Percentiles rank a stretch among this genome's conserved stretches.
These are phyloP conservation scores for Zaprionus taronus DNA, from an alignment of 1,140 invertebrate genomes.

Conservation along the genomic window DNA sequence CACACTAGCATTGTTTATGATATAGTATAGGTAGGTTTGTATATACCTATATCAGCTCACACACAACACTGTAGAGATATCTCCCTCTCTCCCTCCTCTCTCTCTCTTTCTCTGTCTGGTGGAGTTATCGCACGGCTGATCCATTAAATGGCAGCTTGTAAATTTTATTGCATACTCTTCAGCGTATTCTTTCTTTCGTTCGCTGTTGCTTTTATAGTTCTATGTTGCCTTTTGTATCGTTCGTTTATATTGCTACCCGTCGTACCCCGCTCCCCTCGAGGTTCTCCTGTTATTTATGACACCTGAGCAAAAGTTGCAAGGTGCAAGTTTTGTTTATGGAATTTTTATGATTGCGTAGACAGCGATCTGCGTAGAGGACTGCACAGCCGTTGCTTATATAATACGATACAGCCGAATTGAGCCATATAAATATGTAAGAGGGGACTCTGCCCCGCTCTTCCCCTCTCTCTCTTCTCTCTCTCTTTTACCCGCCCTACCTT, in stretches of 20 bases:
- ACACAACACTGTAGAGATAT: neutral
- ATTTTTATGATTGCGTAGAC: constrained; percentile 68
- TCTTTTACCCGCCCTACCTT: neutral
- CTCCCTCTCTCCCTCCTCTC: neutral
- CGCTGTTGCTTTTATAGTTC: constrained; percentile 50
- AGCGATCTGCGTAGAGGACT: constrained; percentile 24
- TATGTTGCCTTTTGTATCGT: constrained; percentile 45
- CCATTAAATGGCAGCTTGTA: constrained; percentile 67
- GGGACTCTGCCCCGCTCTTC: neutral
- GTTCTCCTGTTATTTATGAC: constrained; percentile 66
- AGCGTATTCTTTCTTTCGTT: constrained; percentile 62
- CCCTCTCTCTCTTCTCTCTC: neutral
- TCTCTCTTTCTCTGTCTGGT: neutral
- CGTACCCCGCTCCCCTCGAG: neutral
- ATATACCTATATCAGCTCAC: neutral
- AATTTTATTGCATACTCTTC: constrained; percentile 81
- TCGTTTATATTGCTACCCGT: constrained; percentile 58
- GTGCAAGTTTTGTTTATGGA: constrained; percentile 80
- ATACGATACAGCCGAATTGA: constrained; percentile 29
- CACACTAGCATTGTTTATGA: constrained; percentile 25
- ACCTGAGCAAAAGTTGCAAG: constrained; percentile 80
- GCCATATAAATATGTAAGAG: constrained; percentile 38
- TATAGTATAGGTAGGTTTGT: neutral
- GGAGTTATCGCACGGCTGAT: neutral
- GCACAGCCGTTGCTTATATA: constrained; percentile 58